Percentiles rank a stretch among this genome's conserved stretches.
Evolutionary conservation across 1,140 invertebrate species (phyloP).

Genomic region (Saccostrea cuccullata): DNA sequence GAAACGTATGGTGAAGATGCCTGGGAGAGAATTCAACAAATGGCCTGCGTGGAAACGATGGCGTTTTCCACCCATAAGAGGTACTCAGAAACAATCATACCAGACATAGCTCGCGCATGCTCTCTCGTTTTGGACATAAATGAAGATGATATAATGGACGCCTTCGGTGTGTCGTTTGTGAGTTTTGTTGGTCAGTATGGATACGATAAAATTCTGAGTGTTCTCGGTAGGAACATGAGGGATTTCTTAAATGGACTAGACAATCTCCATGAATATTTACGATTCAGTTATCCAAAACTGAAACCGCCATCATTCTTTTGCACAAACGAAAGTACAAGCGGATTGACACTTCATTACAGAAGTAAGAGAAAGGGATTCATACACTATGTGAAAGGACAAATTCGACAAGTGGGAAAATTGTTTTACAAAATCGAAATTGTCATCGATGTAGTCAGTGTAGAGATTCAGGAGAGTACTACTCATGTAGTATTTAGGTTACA

Average conservation of each 20-base stretch:
- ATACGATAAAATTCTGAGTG: slow-evolving; percentile 89
- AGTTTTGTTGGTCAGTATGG: slow-evolving; percentile 89
- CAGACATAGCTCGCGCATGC: slow-evolving; percentile 86
- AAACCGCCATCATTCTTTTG: slow-evolving; percentile 96
- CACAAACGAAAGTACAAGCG: slow-evolving; percentile 92
- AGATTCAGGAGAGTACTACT: slow-evolving; percentile 91
- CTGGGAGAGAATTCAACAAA: slow-evolving; percentile 86
- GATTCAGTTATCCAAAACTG: slow-evolving; percentile 94
- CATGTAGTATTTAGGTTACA: slow-evolving; percentile 95
- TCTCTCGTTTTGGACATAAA: slow-evolving; percentile 67
- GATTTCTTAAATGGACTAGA: slow-evolving; percentile 97
- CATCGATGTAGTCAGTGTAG: slow-evolving; percentile 92
- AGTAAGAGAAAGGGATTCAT: slow-evolving; percentile 95
- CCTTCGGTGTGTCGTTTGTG: slow-evolving; percentile 77
- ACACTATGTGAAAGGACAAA: slow-evolving; percentile 98
- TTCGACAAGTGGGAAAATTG: slow-evolving; percentile 85
- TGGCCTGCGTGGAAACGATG: slow-evolving; percentile 87
- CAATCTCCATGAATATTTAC: slow-evolving; percentile 94
- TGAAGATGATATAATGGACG: slow-evolving; percentile 72
- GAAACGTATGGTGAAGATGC: slow-evolving; percentile 89
- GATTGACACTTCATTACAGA: slow-evolving; percentile 91
- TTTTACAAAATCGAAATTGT: slow-evolving; percentile 96
- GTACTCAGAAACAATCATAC: slow-evolving; percentile 89
- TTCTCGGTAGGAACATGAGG: slow-evolving; percentile 92
- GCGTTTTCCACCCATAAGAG: slow-evolving; percentile 90